Evolutionary conservation across 2,797 vertebrate genomes (phyloP).

Genomic region (Heliangelus exortis): DNA sequence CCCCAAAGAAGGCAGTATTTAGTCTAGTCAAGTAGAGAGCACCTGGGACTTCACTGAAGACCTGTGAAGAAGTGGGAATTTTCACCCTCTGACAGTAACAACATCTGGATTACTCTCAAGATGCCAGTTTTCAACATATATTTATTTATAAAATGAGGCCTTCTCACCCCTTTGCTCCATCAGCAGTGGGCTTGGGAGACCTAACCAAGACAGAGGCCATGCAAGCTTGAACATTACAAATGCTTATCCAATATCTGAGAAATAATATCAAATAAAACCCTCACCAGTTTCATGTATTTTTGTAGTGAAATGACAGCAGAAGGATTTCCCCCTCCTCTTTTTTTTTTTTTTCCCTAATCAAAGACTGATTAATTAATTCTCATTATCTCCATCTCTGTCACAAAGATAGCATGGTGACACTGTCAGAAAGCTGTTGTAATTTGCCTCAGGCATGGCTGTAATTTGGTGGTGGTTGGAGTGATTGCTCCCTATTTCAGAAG

Average conservation of each 20-base stretch:
- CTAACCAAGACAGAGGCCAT: not conserved
- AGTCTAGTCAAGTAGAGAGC: accelerated
- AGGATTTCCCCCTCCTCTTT: slow-evolving; percentile 12
- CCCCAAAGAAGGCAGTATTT: not conserved
- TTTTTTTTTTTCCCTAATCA: slow-evolving; percentile 31
- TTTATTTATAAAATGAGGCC: not conserved
- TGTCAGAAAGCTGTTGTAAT: slow-evolving; percentile 47
- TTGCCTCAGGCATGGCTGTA: slow-evolving; percentile 50
- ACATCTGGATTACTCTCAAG: not conserved
- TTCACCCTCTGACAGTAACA: not conserved
- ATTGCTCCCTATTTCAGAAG: not conserved
- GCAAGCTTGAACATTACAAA: not conserved
- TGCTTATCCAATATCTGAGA: not conserved
- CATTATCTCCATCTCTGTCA: slow-evolving; percentile 66
- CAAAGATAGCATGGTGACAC: slow-evolving; percentile 58
- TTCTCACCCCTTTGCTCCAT: not conserved
- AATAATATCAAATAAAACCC: slow-evolving; percentile 24
- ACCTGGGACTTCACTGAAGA: not conserved
- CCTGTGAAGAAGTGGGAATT: not conserved
- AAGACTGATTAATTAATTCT: slow-evolving; percentile 71
- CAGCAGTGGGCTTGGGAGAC: not conserved
- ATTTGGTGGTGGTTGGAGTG: slow-evolving; percentile 27
- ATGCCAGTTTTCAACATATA: accelerated
- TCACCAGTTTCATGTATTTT: not conserved
- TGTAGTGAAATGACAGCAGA: not conserved